Base-by-base conservation (phyloP, 2,888 invertebrate genomes). In the Patella ulyssiponensis region DNA sequence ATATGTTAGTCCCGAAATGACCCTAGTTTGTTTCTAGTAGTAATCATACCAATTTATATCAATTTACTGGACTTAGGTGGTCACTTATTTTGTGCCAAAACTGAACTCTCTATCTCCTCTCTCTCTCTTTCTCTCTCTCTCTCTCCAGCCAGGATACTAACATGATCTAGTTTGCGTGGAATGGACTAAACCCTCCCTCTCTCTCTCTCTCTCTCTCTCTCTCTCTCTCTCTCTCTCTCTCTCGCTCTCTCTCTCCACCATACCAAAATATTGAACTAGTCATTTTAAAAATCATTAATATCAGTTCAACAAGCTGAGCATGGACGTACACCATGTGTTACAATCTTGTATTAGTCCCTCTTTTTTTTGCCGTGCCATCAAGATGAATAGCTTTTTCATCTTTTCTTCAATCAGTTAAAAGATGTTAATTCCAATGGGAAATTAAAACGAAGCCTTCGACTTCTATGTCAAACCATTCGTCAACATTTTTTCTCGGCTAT, bases 81-180 rank as follows among this genome's bases (percentile, higher is more conserved):
- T 23, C 1, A 33, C n/a, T 9, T 71, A 33, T 7, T 71, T 20
- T 33, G n/a, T 20, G n/a, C 54, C 7, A n/a, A n/a, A 20, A n/a
- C 23, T 53, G 53, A 23, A 56, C 70, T 71, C 0, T 23, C 54
- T 71, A 64, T 72, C 69, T 44, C 20, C 20, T 69, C 69, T 75
- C 69, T 69, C 51, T 69, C 75, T 75, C 75, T 75, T n/a, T 69
- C 75, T 75, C 51, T 69, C 70, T 75, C 69, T 69, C 69, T 75
- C 44, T 44, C 69, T 44, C 44, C 44, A 44, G 44, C 44, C 7
- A 33, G 33, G 33, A 33, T 33, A 33, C 33, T 33, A 33, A 33
- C 3, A 33, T 33, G 5, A 33, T 5, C 33, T 5, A 4, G 0
- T 33, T 33, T 33, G 33, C 5, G 33, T 4, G 33, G 33, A 33